Evolutionary conservation across 2,797 vertebrate genomes (phyloP), one percentile per base, ranked within the genome.

Genomic region (Ataeniobius toweri): DNA sequence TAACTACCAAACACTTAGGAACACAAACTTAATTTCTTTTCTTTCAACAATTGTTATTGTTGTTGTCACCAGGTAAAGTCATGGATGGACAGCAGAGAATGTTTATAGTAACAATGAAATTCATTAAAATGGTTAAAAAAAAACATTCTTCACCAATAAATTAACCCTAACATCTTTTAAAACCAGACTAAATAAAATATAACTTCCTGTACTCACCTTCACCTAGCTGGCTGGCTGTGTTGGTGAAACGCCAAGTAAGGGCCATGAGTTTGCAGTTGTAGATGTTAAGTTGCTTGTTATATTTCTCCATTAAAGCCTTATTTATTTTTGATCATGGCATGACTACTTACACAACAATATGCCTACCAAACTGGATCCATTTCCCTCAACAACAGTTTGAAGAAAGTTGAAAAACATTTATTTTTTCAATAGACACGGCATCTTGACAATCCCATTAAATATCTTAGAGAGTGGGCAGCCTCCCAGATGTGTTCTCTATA

Each of bases 401-500:
- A 75, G 69, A 79, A 53, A 61, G 61, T 51, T 61, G 56, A 70
- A 82, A 82, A 10, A 31, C 28, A 22, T 4, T 51, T 59, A 76
- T 76, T 51, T 84, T 80, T 56, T 28, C 73, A 13, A 78, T 50
- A 90, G 71, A 75, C 48, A 20, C 67, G 74, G 79, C 78, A 80
- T 83, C 76, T 87, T 80, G 70, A 75, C 85, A 87, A 81, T 86
- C 82, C 77, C 70, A 84, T 89, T 89, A 85, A 80, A 84, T 53
- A 56, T 74, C 77, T 83, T 55, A 73, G 74, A 83, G 80, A 39
- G 77, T 61, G 63, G 73, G 9, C 75, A 77, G 76, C 88, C 61
- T 84, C 80, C 69, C 18, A 73, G 82, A 84, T 77, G 76, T 61
- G 44, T 81, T 83, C 80, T 79, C 73, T 70, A 72, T 83, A 70